Evolutionary conservation across 2,888 invertebrate genomes (phyloP).

Genomic region (Protula sp.): DNA sequence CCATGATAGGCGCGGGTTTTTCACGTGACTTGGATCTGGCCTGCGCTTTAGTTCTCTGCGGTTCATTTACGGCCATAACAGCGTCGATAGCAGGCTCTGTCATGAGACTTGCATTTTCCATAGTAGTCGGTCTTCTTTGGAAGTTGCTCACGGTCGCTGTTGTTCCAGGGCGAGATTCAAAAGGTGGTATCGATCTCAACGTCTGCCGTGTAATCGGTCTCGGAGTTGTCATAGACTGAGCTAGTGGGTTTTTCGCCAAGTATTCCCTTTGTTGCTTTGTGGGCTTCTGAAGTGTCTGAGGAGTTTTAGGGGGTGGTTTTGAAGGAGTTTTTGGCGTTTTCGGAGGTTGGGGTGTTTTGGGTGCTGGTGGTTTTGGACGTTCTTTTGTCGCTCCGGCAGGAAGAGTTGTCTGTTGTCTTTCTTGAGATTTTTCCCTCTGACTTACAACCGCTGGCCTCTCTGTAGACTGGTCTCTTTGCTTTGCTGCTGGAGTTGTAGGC

Average conservation of each 20-base stretch:
- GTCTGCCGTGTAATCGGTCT: too few species aligned
- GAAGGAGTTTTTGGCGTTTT: background rate
- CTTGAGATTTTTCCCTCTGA: too few species aligned
- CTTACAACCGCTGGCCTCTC: too few species aligned
- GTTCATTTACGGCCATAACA: background rate
- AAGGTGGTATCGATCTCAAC: too few species aligned
- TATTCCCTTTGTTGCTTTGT: background rate
- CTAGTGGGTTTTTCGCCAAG: too few species aligned
- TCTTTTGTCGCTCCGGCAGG: too few species aligned
- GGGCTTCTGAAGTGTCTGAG: background rate
- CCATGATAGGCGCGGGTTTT: background rate
- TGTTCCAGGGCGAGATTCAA: too few species aligned
- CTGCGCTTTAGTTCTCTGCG: background rate
- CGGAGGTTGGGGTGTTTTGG: background rate
- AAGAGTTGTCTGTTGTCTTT: too few species aligned
- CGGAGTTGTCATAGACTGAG: too few species aligned
- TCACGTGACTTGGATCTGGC: background rate
- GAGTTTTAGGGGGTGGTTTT: background rate
- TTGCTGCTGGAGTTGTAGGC: too few species aligned
- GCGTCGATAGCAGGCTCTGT: background rate
- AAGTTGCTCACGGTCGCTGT: background rate
- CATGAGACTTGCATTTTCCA: background rate
- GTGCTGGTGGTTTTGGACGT: background rate
- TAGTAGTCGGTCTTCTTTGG: background rate
- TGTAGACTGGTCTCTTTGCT: too few species aligned